These are phyloP conservation scores for Hippopotamus amphibius DNA, from an alignment of 2,113 vertebrate species.

Conservation along the genomic window DNA sequence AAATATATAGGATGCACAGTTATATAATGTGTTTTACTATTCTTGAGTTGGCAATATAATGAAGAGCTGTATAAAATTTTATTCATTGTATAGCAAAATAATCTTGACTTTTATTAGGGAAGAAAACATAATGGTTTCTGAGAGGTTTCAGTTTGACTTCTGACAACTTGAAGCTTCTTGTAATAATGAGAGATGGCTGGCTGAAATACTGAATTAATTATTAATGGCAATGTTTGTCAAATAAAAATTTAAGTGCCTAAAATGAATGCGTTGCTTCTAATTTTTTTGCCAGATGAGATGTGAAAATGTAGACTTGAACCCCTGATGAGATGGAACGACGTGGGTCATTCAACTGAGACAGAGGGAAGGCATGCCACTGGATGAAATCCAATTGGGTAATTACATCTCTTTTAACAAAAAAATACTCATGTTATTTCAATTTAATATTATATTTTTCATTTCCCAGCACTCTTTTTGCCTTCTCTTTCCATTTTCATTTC, in stretches of 20 bases:
- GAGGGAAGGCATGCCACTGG: rapidly evolving
- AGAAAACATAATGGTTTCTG: not conserved
- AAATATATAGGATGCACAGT: not conserved
- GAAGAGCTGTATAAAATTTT: not conserved
- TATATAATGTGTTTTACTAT: not conserved
- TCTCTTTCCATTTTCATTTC: conserved; percentile 29
- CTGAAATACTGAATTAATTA: conserved; percentile 52
- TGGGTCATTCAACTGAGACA: not conserved
- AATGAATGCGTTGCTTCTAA: not conserved
- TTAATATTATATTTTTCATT: conserved; percentile 35
- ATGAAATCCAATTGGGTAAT: not conserved
- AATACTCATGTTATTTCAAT: not conserved
- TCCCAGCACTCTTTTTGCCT: not conserved
- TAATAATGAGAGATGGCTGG: not conserved
- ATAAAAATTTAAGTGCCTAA: not conserved
- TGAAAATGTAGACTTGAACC: not conserved
- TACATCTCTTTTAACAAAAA: conserved; percentile 24
- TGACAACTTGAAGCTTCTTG: not conserved
- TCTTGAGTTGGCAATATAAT: conserved; percentile 27
- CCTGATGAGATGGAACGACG: not conserved
- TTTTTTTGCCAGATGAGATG: not conserved
- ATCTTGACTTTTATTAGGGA: not conserved
- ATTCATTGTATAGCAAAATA: not conserved
- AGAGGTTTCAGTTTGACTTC: conserved; percentile 30
- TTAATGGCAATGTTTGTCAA: conserved; percentile 13